Conservation (phyloP, 2,113 vertebrate species). For the Calyptomena viridis region DNA sequence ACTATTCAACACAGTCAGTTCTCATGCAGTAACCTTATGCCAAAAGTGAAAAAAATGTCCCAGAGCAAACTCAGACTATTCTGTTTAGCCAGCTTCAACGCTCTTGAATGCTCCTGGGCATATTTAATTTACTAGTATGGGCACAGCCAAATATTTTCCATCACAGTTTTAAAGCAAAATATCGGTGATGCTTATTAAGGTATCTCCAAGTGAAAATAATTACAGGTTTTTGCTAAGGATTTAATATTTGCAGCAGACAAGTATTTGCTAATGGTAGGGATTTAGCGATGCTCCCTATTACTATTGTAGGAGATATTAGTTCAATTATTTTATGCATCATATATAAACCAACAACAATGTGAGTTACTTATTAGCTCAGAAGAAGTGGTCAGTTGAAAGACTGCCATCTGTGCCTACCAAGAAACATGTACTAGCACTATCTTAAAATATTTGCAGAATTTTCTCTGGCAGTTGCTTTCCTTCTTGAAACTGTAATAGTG, state of each 20-base stretch:
- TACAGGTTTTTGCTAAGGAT: not conserved
- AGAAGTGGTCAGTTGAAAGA: not conserved
- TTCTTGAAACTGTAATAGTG: not conserved
- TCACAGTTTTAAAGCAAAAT: not conserved
- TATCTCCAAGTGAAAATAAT: not conserved
- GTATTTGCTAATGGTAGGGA: not conserved
- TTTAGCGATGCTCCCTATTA: not conserved
- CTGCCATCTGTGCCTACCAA: not conserved
- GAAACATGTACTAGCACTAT: not conserved
- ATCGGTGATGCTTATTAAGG: not conserved
- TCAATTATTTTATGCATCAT: not conserved
- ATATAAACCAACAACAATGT: not conserved
- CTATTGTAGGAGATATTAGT: not conserved
- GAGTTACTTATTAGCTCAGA: not conserved
- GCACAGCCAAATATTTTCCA: not conserved
- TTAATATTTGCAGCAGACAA: not conserved
- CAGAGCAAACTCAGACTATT: not conserved
- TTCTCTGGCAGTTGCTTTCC: not conserved
- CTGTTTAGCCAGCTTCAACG: not conserved
- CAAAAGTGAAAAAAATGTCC: fast-evolving
- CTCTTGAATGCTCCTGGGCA: not conserved
- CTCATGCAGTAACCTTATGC: not conserved
- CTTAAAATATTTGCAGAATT: not conserved
- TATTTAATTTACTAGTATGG: not conserved
- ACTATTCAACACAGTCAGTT: not conserved